Evolutionary conservation across 2,888 invertebrate genomes (phyloP).

Genomic region (Chydorus sphaericus): DNA sequence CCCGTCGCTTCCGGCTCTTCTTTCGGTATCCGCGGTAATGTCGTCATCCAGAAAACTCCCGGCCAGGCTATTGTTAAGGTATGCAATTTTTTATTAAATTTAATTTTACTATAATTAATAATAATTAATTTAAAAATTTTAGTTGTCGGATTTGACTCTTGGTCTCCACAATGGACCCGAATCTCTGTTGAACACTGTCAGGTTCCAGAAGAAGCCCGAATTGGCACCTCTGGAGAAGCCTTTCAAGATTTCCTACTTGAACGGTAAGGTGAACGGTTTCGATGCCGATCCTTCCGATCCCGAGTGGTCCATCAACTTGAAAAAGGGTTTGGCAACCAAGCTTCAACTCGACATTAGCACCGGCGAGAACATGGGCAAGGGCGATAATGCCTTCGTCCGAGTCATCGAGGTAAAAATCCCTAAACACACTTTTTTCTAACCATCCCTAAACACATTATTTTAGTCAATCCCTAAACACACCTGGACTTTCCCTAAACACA

Average conservation of each 20-base stretch:
- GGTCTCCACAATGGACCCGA: constrained; percentile 15
- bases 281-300: constrained; percentile 13
- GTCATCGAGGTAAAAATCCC: constrained; percentile 11
- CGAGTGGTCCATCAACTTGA: constrained; percentile 14
- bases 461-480: too few species aligned
- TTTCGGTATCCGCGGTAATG: constrained; percentile 14
- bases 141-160: constrained; percentile 11
- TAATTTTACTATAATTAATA: background rate
- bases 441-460: background rate
- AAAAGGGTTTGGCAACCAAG: constrained; percentile 14
- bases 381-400: constrained; percentile 11
- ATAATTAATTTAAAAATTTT: background rate
- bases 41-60: constrained; percentile 13
- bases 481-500: too few species aligned
- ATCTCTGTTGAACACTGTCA: constrained; percentile 1
- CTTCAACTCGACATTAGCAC: constrained; percentile 12
- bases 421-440: too few species aligned
- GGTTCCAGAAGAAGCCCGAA: constrained; percentile 15
- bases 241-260: constrained; percentile 11
- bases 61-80: constrained; percentile 11
- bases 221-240: constrained; percentile 13
- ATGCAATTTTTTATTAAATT: background rate
- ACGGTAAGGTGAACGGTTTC: constrained; percentile 15
- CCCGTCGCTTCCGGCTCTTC: constrained; percentile 9
- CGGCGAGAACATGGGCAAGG: constrained; percentile 14